Evolutionary conservation across 2,888 invertebrate genomes (phyloP).

Genomic region (Teleogryllus oceanicus): DNA sequence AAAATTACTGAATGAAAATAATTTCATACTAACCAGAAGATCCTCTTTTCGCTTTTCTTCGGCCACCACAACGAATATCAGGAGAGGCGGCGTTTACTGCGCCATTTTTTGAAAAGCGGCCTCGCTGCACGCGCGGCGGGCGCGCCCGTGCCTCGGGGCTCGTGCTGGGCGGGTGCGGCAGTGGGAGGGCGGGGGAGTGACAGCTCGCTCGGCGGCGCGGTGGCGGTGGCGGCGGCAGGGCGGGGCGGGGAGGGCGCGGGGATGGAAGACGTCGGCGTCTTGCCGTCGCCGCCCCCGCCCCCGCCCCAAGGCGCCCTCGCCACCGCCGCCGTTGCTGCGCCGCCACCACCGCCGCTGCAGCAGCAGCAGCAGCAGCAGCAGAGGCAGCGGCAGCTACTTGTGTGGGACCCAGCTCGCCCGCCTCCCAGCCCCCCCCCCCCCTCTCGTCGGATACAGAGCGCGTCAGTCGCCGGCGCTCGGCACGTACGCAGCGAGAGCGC

Average conservation of each 20-base stretch:
- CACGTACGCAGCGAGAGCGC: too few species aligned
- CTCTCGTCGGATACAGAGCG: too few species aligned
- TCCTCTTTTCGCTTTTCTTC: too few species aligned
- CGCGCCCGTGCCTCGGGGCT: neutral
- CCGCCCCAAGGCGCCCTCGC: neutral
- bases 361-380: neutral
- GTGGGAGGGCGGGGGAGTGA: neutral
- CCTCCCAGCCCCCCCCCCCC: too few species aligned
- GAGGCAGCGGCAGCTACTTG: neutral
- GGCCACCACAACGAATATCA: neutral
- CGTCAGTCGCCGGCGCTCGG: too few species aligned
- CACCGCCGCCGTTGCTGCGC: neutral
- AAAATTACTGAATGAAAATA: too few species aligned
- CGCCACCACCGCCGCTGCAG: neutral
- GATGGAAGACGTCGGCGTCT: constrained; percentile 18
- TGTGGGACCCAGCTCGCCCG: neutral
- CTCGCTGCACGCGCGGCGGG: neutral
- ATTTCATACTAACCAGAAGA: too few species aligned
- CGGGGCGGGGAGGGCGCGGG: neutral
- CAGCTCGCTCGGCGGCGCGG: neutral
- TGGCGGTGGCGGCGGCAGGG: neutral
- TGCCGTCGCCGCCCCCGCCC: neutral
- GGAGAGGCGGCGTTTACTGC: neutral
- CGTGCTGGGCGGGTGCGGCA: neutral
- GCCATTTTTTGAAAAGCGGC: neutral